Evolutionary conservation across 2,113 vertebrate species (phyloP).

Genomic region (Stigmatopora argus): DNA sequence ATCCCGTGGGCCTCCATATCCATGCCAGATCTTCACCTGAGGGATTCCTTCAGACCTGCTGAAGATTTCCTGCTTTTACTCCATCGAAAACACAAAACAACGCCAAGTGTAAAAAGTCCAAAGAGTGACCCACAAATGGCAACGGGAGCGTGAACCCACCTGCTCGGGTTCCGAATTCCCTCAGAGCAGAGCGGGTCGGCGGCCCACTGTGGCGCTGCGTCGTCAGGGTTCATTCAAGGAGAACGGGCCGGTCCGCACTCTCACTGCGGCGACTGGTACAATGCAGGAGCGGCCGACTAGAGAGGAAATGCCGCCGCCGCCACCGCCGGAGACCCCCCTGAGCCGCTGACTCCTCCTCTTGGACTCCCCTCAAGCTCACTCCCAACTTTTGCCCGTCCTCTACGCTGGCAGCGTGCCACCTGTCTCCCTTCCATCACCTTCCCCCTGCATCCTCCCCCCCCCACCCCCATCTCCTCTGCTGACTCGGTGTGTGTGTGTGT

Average conservation of each 20-base stretch:
- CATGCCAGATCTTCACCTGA: constrained; percentile 22
- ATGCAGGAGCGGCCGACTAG: constrained; percentile 47
- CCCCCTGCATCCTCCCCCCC: constrained; percentile 9
- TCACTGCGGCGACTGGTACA: constrained; percentile 62
- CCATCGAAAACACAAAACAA: constrained; percentile 32
- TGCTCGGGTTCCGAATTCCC: constrained; percentile 20
- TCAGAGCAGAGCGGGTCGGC: constrained; percentile 67
- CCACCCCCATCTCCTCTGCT: constrained; percentile 26
- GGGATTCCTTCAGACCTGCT: constrained; percentile 10
- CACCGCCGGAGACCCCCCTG: constrained; percentile 20
- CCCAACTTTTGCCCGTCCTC: constrained; percentile 64
- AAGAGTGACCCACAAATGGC: not conserved
- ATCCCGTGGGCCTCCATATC: constrained; percentile 58
- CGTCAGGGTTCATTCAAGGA: constrained; percentile 68
- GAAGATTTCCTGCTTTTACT: constrained; percentile 4
- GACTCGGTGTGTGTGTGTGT: constrained; percentile 54
- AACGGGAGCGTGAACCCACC: constrained; percentile 37
- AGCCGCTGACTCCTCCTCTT: constrained; percentile 26
- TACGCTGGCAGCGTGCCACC: constrained; percentile 43
- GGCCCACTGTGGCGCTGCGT: constrained; percentile 60
- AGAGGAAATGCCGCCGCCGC: constrained; percentile 6
- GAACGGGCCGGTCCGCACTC: constrained; percentile 58
- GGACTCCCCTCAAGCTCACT: constrained; percentile 41
- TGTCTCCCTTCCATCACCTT: constrained; percentile 21
- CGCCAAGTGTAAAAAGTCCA: not conserved